Percentiles rank a stretch among this genome's conserved stretches.
Evolutionary conservation across 2,113 vertebrate genomes (phyloP).

Genomic region (Pontoporia blainvillei): DNA sequence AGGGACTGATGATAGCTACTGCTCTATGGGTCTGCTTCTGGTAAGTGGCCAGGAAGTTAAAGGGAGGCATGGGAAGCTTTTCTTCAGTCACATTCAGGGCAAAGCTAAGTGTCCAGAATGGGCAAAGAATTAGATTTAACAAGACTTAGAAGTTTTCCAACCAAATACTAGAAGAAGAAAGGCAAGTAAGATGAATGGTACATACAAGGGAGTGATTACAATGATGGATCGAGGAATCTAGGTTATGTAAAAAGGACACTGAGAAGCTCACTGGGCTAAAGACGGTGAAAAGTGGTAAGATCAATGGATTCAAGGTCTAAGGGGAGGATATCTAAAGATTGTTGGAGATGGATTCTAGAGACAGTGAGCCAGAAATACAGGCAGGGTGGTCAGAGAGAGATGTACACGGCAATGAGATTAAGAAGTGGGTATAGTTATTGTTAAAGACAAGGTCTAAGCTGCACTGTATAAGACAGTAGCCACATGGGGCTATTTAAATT

Average conservation of each 20-base stretch:
- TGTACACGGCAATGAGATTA: not conserved
- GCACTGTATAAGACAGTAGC: not conserved
- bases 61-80: not conserved
- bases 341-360: not conserved
- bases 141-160: not conserved
- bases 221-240: not conserved
- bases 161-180: not conserved
- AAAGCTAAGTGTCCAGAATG: not conserved
- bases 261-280: not conserved
- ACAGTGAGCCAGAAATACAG: not conserved
- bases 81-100: not conserved
- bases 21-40: not conserved
- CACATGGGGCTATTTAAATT: not conserved
- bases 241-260: not conserved
- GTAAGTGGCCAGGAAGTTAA: not conserved
- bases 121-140: not conserved
- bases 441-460: not conserved
- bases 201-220: not conserved
- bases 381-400: not conserved
- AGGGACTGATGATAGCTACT: too few species aligned
- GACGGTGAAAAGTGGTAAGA: not conserved
- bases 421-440: not conserved
- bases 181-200: not conserved
- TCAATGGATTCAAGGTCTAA: not conserved
- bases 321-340: not conserved